phyloP scores from a whole-genome alignment of 2,888 invertebrate genomes.

The Neoascia interrupta region DNA sequence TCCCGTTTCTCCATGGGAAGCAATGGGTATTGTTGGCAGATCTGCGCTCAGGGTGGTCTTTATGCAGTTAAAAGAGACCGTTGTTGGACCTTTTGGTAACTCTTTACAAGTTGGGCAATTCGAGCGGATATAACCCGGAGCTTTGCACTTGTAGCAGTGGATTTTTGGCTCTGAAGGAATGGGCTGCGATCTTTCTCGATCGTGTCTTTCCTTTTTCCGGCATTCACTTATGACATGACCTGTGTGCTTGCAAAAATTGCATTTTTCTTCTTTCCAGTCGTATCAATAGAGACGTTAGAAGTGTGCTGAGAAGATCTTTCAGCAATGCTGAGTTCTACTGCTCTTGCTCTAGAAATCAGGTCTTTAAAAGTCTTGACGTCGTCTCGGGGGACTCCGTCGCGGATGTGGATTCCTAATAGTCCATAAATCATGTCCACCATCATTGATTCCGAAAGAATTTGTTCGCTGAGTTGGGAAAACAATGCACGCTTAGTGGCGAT shows the following conservation, averaged over 20 bases:
- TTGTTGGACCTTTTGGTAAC: constrained; percentile 19
- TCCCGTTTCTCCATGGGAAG: constrained; percentile 13
- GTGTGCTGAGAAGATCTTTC: constrained; percentile 1
- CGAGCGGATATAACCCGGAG: constrained; percentile 16
- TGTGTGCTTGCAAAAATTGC: constrained; percentile 12
- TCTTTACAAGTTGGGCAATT: constrained; percentile 25
- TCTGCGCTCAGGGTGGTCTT: too few relatives aligned
- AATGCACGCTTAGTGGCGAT: constrained; percentile 14
- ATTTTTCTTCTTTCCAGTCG: not conserved
- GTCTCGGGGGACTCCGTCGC: constrained; percentile 9
- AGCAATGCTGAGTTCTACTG: constrained; percentile 1
- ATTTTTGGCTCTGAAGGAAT: not conserved
- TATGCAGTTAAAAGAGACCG: constrained; percentile 23
- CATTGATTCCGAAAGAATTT: not conserved
- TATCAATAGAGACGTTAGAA: not conserved
- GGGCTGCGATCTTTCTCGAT: not conserved
- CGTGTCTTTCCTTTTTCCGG: constrained; percentile 6
- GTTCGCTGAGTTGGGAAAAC: not conserved
- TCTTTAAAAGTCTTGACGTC: constrained; percentile 7
- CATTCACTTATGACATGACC: not conserved
- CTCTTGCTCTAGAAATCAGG: constrained; percentile 2
- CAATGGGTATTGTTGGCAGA: constrained; percentile 18
- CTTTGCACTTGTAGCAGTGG: constrained; percentile 31
- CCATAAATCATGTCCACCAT: constrained; percentile 10
- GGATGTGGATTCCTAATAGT: not conserved